Evolutionary conservation across 2,113 vertebrate genomes (phyloP).

Genomic region (Sander vitreus): DNA sequence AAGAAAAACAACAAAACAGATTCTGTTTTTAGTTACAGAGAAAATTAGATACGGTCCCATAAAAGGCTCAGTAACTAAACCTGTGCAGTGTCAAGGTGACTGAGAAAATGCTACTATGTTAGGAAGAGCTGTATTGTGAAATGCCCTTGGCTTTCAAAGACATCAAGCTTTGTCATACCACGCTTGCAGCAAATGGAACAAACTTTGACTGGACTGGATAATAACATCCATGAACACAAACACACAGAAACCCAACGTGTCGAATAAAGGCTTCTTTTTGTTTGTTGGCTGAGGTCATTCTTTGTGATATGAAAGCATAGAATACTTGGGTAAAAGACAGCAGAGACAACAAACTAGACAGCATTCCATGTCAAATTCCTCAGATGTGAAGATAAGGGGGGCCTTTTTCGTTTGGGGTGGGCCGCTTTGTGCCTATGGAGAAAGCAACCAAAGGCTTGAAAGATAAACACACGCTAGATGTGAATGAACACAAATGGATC

Average conservation of each 20-base stretch:
- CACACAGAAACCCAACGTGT: conserved; percentile 35
- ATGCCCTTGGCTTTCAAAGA: conserved; percentile 59
- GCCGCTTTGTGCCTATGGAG: conserved; percentile 39
- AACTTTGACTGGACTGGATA: conserved; percentile 57
- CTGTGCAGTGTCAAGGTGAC: conserved; percentile 55
- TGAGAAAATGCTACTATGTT: conserved; percentile 50
- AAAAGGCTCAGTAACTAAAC: conserved; percentile 54
- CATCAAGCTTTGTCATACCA: conserved; percentile 59
- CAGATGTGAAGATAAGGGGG: conserved; percentile 65
- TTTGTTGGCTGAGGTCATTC: conserved; percentile 62
- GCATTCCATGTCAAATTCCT: conserved; percentile 73
- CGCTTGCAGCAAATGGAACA: conserved; percentile 50
- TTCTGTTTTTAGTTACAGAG: conserved; percentile 49
- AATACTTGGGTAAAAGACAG: conserved; percentile 41
- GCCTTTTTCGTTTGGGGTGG: conserved; percentile 59
- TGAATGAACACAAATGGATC: conserved; percentile 54
- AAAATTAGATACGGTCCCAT: conserved; percentile 54
- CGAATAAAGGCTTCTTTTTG: conserved; percentile 53
- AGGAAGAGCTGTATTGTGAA: conserved; percentile 43
- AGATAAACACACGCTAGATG: conserved; percentile 58
- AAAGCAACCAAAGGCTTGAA: conserved; percentile 22
- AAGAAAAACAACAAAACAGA: conserved; percentile 20
- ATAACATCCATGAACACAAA: conserved; percentile 33
- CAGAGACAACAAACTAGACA: conserved; percentile 68
- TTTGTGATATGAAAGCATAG: conserved; percentile 36